Evolutionary conservation across 2,113 vertebrate species (phyloP).

Genomic region (Ophthalmotilapia sp.): DNA sequence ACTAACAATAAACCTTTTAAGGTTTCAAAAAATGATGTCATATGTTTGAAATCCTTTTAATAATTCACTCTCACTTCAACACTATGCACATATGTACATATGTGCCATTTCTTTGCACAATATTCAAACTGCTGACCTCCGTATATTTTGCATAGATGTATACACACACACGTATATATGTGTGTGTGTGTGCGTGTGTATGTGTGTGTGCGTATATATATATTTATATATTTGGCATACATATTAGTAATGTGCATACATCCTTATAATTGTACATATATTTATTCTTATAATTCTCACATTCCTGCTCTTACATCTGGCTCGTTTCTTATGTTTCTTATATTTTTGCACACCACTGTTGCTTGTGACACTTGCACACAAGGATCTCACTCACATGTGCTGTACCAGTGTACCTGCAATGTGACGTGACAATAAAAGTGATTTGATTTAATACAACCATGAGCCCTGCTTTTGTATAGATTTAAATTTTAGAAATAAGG

Average conservation of each 20-base stretch:
- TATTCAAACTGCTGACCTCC: background rate
- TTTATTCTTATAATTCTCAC: background rate
- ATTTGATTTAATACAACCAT: background rate
- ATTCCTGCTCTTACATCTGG: rapidly evolving
- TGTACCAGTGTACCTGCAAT: background rate
- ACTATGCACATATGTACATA: background rate
- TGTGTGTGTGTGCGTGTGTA: too few species aligned
- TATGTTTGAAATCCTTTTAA: background rate
- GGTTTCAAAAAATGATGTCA: background rate
- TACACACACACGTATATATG: background rate
- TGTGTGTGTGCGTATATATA: rapidly evolving
- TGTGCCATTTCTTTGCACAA: background rate
- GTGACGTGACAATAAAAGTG: background rate
- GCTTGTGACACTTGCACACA: background rate
- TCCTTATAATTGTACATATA: background rate
- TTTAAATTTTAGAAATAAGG: background rate
- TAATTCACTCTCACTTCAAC: background rate
- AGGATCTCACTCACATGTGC: background rate
- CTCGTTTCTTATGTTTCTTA: background rate
- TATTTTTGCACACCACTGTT: background rate
- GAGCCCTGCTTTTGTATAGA: too few species aligned
- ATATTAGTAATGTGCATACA: background rate
- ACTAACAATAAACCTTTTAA: background rate
- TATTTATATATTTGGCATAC: background rate
- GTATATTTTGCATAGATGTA: background rate